phyloP scores from a whole-genome alignment of 2,797 vertebrate species.

The Tauraco hartlaubi region DNA sequence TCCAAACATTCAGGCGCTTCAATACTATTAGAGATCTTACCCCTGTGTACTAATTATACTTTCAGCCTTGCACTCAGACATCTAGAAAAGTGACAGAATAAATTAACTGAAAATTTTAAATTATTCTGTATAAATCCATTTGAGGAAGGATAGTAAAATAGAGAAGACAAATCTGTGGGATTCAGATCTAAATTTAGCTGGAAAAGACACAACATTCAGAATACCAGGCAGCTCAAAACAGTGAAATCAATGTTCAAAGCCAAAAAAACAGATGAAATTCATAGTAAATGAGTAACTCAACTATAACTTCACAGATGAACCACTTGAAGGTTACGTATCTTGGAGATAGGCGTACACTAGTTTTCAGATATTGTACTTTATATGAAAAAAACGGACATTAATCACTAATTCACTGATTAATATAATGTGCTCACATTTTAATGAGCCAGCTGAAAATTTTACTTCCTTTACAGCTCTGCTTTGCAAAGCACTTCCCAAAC shows the following conservation, averaged over 20 bases:
- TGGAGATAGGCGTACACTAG: not conserved
- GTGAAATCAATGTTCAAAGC: not conserved
- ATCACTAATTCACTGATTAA: conserved; percentile 51
- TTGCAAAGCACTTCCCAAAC: conserved; percentile 40
- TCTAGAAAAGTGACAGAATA: not conserved
- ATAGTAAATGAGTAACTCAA: not conserved
- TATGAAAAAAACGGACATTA: conserved; percentile 40
- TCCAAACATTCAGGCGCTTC: not conserved
- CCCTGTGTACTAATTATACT: not conserved
- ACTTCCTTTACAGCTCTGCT: conserved; percentile 37
- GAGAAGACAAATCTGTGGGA: not conserved
- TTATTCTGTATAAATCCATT: not conserved
- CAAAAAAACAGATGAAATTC: not conserved
- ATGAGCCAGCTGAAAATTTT: conserved; percentile 29
- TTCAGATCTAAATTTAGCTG: not conserved
- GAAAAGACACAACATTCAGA: not conserved
- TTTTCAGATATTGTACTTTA: not conserved
- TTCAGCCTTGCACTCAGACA: not conserved
- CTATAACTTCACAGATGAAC: not conserved
- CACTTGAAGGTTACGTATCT: not conserved
- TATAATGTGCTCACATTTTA: conserved; percentile 8
- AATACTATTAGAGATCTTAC: not conserved
- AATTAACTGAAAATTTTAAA: not conserved
- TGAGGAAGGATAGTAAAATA: not conserved
- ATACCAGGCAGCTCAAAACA: not conserved